Percentiles rank a stretch among this genome's conserved stretches.
These are phyloP conservation scores for Pseudorhiza aurosa DNA, from an alignment of 30 jellyfish, hydroid and myxozoan species.

Conservation along the genomic window DNA sequence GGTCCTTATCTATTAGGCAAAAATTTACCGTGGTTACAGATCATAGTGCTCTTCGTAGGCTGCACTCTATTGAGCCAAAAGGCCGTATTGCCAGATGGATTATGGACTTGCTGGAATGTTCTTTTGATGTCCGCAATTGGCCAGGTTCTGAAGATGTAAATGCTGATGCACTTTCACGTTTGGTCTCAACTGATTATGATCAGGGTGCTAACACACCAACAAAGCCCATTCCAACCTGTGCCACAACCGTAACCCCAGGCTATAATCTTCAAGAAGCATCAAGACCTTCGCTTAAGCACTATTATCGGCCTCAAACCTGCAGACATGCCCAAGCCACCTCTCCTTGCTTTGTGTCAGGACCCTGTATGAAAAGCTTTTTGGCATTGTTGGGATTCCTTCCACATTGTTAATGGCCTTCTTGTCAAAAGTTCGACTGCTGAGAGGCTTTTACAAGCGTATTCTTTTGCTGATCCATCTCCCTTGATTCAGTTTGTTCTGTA, in stretches of 20 bases:
- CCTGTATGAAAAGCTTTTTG: conserved; percentile 2
- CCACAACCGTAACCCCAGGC: conserved; percentile 23
- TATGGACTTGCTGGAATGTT: conserved; percentile 9
- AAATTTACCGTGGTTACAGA: conserved; percentile 18
- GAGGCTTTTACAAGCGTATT: conserved; percentile 16
- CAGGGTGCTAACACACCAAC: background rate
- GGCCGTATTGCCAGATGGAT: conserved; percentile 28
- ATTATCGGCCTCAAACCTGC: conserved; percentile 31
- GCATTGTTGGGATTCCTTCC: conserved; percentile 34
- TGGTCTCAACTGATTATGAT: background rate
- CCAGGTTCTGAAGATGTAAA: conserved; percentile 22
- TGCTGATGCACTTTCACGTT: conserved; percentile 48
- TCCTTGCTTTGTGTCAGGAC: conserved; percentile 25
- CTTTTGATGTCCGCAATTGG: conserved; percentile 29
- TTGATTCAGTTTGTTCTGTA: conserved; percentile 13
- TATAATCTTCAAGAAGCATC: conserved; percentile 17
- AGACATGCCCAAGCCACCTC: conserved; percentile 36
- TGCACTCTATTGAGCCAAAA: conserved; percentile 16
- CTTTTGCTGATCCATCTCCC: conserved; percentile 14
- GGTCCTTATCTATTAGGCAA: conserved; percentile 8
- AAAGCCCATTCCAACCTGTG: background rate
- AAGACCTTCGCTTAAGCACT: background rate
- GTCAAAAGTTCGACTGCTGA: conserved; percentile 28
- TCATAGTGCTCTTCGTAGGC: conserved; percentile 23
- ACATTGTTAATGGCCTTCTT: conserved; percentile 9